Conservation (phyloP, 2,888 invertebrate genomes). For the Caprella mutica region DNA sequence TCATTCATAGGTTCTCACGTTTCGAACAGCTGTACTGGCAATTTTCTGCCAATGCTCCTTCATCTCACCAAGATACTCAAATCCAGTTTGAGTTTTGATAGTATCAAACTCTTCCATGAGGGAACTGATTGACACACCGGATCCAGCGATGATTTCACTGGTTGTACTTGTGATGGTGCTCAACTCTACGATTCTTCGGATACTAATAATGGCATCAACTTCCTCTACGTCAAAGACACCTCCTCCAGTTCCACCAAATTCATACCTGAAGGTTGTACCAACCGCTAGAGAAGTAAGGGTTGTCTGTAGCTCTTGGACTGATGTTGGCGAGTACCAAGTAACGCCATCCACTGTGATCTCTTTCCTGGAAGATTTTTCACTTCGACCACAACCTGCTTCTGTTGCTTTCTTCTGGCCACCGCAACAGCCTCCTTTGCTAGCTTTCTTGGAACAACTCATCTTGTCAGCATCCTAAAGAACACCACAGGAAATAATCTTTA, state of each 20-base stretch:
- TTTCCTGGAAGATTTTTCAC: no score
- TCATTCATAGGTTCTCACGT: slow-evolving; percentile 42
- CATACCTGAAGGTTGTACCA: no score
- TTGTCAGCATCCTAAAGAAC: no score
- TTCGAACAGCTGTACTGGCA: slow-evolving; percentile 59
- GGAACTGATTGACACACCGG: slow-evolving; percentile 48
- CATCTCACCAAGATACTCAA: slow-evolving; percentile 40
- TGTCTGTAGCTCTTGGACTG: no score
- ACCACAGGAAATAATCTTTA: no score
- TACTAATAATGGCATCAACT: slow-evolving; percentile 52
- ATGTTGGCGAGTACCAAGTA: background rate
- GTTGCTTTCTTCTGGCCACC: no score
- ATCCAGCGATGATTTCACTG: slow-evolving; percentile 47
- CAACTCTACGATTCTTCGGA: slow-evolving; percentile 50
- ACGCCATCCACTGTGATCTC: no score
- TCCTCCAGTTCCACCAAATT: no score
- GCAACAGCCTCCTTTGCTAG: no score
- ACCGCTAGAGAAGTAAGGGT: slow-evolving; percentile 7
- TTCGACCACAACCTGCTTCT: no score
- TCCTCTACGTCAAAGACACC: no score
- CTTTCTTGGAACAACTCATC: no score
- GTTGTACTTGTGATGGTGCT: slow-evolving; percentile 39
- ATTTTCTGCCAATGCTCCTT: slow-evolving; percentile 55
- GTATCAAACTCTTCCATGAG: slow-evolving; percentile 41
- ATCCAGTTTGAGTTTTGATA: slow-evolving; percentile 15